Percentiles rank a stretch among this genome's conserved stretches.
Conservation (phyloP, 2,888 invertebrate species). For the Metacarcinus magister region DNA sequence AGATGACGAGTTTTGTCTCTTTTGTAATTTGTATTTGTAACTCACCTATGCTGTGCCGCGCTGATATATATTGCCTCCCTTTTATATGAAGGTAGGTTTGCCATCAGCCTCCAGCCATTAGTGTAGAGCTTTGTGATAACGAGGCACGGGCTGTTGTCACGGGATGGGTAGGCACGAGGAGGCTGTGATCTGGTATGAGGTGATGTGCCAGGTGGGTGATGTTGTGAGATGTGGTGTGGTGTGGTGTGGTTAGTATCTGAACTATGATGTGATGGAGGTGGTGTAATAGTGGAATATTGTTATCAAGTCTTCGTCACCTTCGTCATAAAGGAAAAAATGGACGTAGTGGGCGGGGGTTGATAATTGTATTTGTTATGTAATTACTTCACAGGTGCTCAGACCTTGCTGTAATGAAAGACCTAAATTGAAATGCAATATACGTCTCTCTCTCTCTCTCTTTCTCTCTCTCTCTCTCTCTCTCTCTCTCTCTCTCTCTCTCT, state of each 20-base stretch:
- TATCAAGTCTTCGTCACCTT: neutral
- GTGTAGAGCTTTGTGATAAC: neutral
- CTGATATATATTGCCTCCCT: neutral
- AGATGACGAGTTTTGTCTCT: neutral
- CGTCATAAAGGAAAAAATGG: neutral
- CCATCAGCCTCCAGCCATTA: neutral
- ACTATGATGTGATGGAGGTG: neutral
- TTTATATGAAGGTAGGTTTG: neutral
- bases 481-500: no score
- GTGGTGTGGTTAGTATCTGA: neutral
- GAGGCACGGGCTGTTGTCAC: neutral
- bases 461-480: no score
- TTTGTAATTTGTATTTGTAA: neutral
- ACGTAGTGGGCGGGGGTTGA: neutral
- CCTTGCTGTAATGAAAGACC: neutral
- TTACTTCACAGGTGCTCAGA: constrained; percentile 10
- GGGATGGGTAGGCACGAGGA: neutral
- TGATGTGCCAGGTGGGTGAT: neutral
- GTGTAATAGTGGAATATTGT: neutral
- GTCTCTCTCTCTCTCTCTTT: no score
- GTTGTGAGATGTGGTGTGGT: neutral
- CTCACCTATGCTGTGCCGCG: neutral
- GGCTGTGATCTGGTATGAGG: neutral
- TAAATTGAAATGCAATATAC: neutral
- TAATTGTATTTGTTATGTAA: constrained; percentile 4